A percentile compares a stretch with the other conserved stretches of the same genome.
Evolutionary conservation across 64 coral and sea anemone genomes (phyloP).

Genomic region (Montipora foliosa): DNA sequence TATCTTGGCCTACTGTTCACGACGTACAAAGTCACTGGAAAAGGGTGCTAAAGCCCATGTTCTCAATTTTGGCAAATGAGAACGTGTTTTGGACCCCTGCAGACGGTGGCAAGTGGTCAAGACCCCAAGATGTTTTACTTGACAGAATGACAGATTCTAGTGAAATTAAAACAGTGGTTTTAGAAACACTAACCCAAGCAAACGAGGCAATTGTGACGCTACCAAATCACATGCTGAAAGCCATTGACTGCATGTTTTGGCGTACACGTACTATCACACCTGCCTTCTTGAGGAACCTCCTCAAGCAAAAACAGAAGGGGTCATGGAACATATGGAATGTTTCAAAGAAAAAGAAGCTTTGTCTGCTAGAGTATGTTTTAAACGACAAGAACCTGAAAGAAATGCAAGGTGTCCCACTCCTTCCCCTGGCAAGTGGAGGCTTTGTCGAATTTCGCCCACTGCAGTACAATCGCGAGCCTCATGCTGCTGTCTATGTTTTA

Average conservation of each 20-base stretch:
- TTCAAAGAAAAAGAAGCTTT: slow-evolving; percentile 46
- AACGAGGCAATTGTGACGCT: slow-evolving; percentile 69
- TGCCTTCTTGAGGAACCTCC: slow-evolving; percentile 7
- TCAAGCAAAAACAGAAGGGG: slow-evolving; percentile 39
- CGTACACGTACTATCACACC: slow-evolving; percentile 29
- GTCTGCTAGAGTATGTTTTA: slow-evolving; percentile 73
- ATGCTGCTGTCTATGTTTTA: slow-evolving; percentile 70
- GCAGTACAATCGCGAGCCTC: slow-evolving; percentile 4
- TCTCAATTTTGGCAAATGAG: slow-evolving; percentile 36
- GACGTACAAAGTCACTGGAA: slow-evolving; percentile 75
- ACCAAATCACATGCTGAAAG: slow-evolving; percentile 33
- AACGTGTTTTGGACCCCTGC: slow-evolving; percentile 56
- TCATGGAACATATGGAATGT: slow-evolving; percentile 37
- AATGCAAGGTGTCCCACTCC: slow-evolving; percentile 64
- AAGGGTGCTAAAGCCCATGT: slow-evolving; percentile 59
- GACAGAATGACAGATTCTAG: slow-evolving; percentile 54
- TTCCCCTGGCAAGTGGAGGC: slow-evolving; percentile 82
- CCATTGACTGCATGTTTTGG: slow-evolving; percentile 17
- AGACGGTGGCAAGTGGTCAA: slow-evolving; percentile 55
- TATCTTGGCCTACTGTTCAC: slow-evolving; percentile 71
- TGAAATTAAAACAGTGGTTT: slow-evolving; percentile 39
- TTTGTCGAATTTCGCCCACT: slow-evolving; percentile 70
- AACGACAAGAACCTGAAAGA: slow-evolving; percentile 59
- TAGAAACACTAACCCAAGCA: slow-evolving; percentile 50
- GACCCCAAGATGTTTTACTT: slow-evolving; percentile 14